Conservation (phyloP, 2,797 vertebrate genomes). For the Cyclura pinguis region DNA sequence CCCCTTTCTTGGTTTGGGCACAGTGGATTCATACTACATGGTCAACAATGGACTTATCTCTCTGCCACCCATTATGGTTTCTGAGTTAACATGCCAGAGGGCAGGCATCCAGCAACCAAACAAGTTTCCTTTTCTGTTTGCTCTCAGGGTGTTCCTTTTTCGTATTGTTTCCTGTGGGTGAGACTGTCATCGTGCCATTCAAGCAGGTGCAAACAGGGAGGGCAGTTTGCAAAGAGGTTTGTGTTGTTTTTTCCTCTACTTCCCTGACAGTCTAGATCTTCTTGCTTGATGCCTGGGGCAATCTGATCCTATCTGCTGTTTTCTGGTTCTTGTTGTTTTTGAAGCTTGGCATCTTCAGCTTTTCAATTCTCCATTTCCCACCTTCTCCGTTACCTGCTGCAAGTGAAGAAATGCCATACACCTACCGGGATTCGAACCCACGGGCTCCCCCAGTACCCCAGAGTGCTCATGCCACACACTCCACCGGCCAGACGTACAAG, state of each 20-base stretch:
- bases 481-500: slow-evolving; percentile 83
- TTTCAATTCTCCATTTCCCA: background rate
- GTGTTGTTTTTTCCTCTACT: background rate
- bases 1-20: background rate
- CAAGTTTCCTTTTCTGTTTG: slow-evolving; percentile 65
- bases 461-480: slow-evolving; percentile 75
- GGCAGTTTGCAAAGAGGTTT: background rate
- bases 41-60: background rate
- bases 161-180: background rate
- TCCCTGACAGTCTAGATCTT: background rate
- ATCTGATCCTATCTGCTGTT: background rate
- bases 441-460: slow-evolving; percentile 29
- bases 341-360: background rate
- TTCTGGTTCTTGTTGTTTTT: background rate
- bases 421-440: slow-evolving; percentile 61
- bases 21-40: background rate
- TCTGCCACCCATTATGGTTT: background rate
- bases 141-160: slow-evolving; percentile 70
- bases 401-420: slow-evolving; percentile 80
- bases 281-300: background rate
- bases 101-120: background rate
- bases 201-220: slow-evolving; percentile 2
- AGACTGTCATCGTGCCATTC: slow-evolving; percentile 22
- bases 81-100: slow-evolving; percentile 12
- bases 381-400: background rate